Percentiles rank a stretch among this genome's conserved stretches.
Evolutionary conservation across 2,888 invertebrate species (phyloP).

Genomic region (Strigamia transsilvanica): DNA sequence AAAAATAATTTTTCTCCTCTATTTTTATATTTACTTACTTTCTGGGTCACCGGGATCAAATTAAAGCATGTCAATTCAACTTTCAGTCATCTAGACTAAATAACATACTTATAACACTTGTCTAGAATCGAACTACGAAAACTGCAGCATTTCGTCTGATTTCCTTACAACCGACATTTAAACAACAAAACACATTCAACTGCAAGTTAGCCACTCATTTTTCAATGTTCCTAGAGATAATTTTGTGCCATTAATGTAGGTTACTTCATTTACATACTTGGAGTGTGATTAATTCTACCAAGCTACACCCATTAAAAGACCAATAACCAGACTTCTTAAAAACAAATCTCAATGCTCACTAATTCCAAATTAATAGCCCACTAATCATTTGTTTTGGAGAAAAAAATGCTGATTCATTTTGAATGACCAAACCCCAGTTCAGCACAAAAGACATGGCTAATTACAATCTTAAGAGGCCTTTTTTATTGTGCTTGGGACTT

Average conservation of each 20-base stretch:
- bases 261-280: conserved; percentile 35
- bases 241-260: conserved; percentile 29
- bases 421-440: neutral
- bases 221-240: neutral
- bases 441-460: neutral
- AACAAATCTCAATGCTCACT: neutral
- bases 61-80: conserved; percentile 28
- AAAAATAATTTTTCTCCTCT: neutral
- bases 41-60: conserved; percentile 22
- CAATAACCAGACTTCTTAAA: conserved; percentile 7
- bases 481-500: neutral
- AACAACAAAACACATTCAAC: too few relatives aligned
- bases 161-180: too few relatives aligned
- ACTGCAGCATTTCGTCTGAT: too few relatives aligned
- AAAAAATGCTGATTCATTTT: conserved; percentile 18
- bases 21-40: conserved; percentile 6
- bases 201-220: too few relatives aligned
- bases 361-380: conserved; percentile 11
- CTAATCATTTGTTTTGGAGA: neutral
- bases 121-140: too few relatives aligned
- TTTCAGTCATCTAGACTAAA: neutral
- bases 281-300: conserved; percentile 28
- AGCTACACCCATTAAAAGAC: conserved; percentile 19
- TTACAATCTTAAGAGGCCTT: neutral
- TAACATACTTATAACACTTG: too few relatives aligned